phyloP scores from a whole-genome alignment of 1,140 invertebrate species.

The Schlechtendalia chinensis region DNA sequence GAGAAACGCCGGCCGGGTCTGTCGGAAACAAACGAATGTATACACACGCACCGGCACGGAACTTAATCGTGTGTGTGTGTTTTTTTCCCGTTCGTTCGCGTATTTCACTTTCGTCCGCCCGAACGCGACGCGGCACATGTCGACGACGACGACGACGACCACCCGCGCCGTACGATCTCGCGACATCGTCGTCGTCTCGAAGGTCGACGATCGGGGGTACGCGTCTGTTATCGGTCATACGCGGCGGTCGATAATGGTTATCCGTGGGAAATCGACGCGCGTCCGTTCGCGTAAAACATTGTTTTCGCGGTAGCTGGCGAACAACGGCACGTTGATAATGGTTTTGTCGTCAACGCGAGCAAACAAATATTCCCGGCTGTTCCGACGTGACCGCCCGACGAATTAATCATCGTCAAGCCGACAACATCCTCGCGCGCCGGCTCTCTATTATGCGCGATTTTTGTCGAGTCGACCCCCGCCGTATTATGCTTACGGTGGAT shows the following conservation, averaged over 20 bases:
- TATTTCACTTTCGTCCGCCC: too few relatives aligned
- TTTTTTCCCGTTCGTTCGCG: too few relatives aligned
- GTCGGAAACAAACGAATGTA: background rate
- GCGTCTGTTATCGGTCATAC: too few relatives aligned
- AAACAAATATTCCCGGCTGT: slow-evolving; percentile 24
- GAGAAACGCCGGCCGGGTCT: background rate
- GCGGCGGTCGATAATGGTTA: too few relatives aligned
- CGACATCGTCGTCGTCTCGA: too few relatives aligned
- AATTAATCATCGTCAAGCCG: slow-evolving; percentile 26
- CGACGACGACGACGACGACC: too few relatives aligned
- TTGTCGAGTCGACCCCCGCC: slow-evolving; percentile 19
- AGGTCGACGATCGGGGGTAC: too few relatives aligned
- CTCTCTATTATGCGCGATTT: slow-evolving; percentile 27
- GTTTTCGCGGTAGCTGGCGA: background rate
- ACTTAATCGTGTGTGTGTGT: too few relatives aligned
- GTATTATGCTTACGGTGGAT: slow-evolving; percentile 10
- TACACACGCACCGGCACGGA: background rate
- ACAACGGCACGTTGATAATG: background rate
- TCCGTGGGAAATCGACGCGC: too few relatives aligned
- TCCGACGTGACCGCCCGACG: background rate
- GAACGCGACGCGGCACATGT: too few relatives aligned
- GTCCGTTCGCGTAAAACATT: background rate
- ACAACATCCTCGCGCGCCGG: background rate
- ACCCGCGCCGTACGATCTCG: too few relatives aligned
- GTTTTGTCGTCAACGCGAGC: slow-evolving; percentile 14